Conservation (phyloP, 2,888 invertebrate species). For the Scaptomyza parva region DNA sequence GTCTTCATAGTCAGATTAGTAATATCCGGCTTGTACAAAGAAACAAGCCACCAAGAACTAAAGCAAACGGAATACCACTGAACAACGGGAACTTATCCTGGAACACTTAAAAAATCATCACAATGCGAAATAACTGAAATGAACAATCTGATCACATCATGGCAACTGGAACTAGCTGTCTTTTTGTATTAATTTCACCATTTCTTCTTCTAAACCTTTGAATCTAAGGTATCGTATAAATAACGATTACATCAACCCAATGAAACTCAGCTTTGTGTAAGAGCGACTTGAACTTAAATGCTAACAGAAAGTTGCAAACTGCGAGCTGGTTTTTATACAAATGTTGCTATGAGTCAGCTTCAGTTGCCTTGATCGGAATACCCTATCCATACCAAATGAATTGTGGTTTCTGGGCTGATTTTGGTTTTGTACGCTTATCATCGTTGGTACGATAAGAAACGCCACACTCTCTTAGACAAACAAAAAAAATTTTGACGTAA, state of each 20-base stretch:
- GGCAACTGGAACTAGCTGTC: conserved; percentile 37
- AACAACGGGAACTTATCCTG: too few species aligned
- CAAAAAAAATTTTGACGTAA: conserved; percentile 47
- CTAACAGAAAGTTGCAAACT: conserved; percentile 26
- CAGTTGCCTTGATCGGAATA: conserved; percentile 31
- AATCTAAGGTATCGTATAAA: conserved; percentile 21
- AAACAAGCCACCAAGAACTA: too few species aligned
- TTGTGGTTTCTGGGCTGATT: conserved; percentile 18
- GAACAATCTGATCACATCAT: too few species aligned
- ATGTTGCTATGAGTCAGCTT: conserved; percentile 28
- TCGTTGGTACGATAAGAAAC: conserved; percentile 40
- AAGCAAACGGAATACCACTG: too few species aligned
- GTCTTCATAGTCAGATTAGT: too few species aligned
- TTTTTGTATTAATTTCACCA: conserved; percentile 31
- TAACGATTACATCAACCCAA: conserved; percentile 46
- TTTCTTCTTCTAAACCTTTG: conserved; percentile 27
- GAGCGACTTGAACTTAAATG: conserved; percentile 51
- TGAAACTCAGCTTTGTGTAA: conserved; percentile 45
- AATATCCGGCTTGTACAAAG: too few species aligned
- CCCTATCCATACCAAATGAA: not conserved
- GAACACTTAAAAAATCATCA: too few species aligned
- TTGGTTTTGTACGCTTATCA: conserved; percentile 32
- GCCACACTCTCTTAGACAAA: conserved; percentile 6
- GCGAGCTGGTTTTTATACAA: conserved; percentile 41
- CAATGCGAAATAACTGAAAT: too few species aligned